phyloP scores from a whole-genome alignment of 2,888 invertebrate genomes.

The Globia sparganii region DNA sequence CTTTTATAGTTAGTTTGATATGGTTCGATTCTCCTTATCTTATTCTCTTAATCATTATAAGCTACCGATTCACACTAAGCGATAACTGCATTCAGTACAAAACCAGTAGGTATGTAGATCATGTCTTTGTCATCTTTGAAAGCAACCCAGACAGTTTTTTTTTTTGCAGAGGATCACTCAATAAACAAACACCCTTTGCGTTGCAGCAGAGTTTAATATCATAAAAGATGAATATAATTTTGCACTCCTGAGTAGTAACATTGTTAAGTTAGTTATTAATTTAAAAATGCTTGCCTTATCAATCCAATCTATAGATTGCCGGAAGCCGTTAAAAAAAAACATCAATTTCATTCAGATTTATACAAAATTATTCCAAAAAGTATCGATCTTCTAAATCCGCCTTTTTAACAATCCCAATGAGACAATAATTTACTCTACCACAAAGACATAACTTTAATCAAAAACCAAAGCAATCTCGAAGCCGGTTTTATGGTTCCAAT shows the following conservation, averaged over 20 bases:
- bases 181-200: neutral
- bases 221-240: neutral
- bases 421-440: slow-evolving; percentile 1
- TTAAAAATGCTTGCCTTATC: neutral
- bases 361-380: neutral
- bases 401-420: neutral
- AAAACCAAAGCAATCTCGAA: slow-evolving; percentile 50
- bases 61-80: neutral
- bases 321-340: neutral
- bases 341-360: neutral
- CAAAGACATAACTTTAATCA: slow-evolving; percentile 40
- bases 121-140: slow-evolving; percentile 10
- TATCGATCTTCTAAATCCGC: neutral
- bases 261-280: neutral
- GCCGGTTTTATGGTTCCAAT: slow-evolving; percentile 75
- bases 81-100: neutral
- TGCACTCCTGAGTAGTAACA: neutral
- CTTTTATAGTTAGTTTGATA: slow-evolving; percentile 8
- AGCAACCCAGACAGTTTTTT: neutral
- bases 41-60: slow-evolving; percentile 9
- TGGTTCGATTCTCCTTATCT: slow-evolving; percentile 17
- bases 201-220: neutral
- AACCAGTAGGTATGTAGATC: neutral
- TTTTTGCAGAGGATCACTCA: neutral
- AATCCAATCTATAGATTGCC: neutral